Evolutionary conservation across 2,797 vertebrate species (phyloP), one percentile per base, ranked within the genome.

Genomic region (Muscicapa comitata): DNA sequence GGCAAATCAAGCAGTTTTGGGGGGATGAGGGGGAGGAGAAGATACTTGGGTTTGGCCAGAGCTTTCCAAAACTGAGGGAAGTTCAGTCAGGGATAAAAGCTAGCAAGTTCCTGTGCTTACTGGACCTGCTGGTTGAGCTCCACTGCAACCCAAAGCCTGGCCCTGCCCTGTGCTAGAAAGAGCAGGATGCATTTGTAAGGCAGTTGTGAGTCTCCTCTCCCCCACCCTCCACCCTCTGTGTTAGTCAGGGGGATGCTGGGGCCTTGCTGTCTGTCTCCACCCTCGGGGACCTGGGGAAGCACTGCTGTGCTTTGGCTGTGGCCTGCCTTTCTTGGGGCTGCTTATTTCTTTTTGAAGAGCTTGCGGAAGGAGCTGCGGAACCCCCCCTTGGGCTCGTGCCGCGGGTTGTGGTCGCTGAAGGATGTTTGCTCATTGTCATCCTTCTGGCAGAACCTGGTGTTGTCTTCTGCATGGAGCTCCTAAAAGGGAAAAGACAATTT

Each of bases 331-430:
- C 91, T 86, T 78, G 92, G 91, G 96, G 92, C 97, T 97, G 98
- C 98, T 99, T 97, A 99, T 99, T 99, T 99, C 97, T 99, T 99
- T 98, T 99, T 99, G 98, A 99, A 99, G 96, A 99, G 99, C 95
- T 99, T 99, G 98, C 99, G 99, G 97, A 99, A 99, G 51, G 99
- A 99, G 98, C 98, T 99, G 86, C 99, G 98, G 96, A 99, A 99
- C 79, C 99, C 99, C 97, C 99, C 99, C 98, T 99, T 99, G 97
- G 98, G 98, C 96, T 99, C 99, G 97, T 98, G 98, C 97, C 99
- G 99, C 20, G 99, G 98, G 96, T 98, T 99, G 95, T 98, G 98
- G 95, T 99, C 99, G 80, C 99, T 99, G 97, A 99, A 98, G 94
- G 98, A 98, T 58, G 98, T 98, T 97, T 99, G 89, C 96, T 98